Evolutionary conservation across 2,797 vertebrate species (phyloP), one percentile per base, ranked within the genome.

Genomic region (Triplophysa yarkandensis): DNA sequence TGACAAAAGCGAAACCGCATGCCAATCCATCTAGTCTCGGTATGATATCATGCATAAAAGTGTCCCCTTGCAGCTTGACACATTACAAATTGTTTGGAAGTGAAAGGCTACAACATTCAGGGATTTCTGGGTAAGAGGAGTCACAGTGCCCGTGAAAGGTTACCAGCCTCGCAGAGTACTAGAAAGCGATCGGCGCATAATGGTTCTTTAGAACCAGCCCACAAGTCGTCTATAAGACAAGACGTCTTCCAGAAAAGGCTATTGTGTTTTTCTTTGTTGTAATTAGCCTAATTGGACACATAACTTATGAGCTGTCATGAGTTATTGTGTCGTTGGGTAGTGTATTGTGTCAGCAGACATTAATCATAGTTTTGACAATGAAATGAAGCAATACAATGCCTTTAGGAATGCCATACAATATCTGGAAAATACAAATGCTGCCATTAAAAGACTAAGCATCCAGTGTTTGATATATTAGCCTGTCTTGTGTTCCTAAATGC

Each of bases 361-460:
- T 73, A 73, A 73, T 73, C 61, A 55, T 8, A 41, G n/a, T 36
- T 73, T 55, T 65, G 61, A 64, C 61, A 65, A 28, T 52, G n/a
- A 55, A 64, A 19, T 73, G 21, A 52, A 63, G 46, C 27, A 34
- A 72, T 41, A 39, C 21, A 17, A 54, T 43, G 70, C 60, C 41
- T 55, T 64, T 13, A 44, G 43, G n/a, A 65, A 52, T 62, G 21
- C 55, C 19, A 14, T 32, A n/a, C 28, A 19, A 32, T 19, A 48
- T 61, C 41, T 27, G 23, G 34, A 57, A 23, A 34, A 64, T 13
- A 8, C 34, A 73, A 73, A 64, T 23, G 32, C 34, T 55, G 60
- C 28, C 48, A 64, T 65, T 73, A 55, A 55, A 64, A n/a, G 14
- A 28, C 23, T 21, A 62, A 36, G 21, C 58, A 62, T 50, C 30